Evolutionary conservation across 2,888 invertebrate species (phyloP).

Genomic region (Charanyca ferruginea): DNA sequence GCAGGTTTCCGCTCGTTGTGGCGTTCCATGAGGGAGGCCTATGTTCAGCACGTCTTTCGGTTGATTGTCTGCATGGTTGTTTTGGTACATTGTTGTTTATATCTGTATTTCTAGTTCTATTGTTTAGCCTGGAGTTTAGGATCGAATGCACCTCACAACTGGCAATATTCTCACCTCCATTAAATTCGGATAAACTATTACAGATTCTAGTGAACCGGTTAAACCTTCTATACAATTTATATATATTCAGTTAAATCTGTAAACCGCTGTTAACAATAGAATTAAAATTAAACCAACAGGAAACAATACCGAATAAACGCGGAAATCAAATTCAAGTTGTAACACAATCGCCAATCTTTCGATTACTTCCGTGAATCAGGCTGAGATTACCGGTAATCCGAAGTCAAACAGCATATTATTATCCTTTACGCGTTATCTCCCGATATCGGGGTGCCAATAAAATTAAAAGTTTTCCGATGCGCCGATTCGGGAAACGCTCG

Average conservation of each 20-base stretch:
- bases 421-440: conserved; percentile 64
- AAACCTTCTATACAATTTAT: no score
- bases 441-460: conserved; percentile 69
- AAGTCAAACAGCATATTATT: conserved; percentile 67
- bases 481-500: conserved; percentile 30
- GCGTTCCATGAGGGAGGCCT: no score
- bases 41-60: no score
- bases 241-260: neutral
- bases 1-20: no score
- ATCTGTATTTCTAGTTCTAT: neutral
- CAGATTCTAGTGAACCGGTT: neutral
- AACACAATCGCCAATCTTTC: conserved; percentile 37
- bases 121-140: neutral
- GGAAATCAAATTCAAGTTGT: conserved; percentile 31
- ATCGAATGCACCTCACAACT: conserved; percentile 6
- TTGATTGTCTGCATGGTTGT: no score
- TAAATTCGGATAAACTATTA: conserved; percentile 1
- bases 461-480: conserved; percentile 74
- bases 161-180: conserved; percentile 10
- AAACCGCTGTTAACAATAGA: neutral
- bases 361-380: conserved; percentile 62
- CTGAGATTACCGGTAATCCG: conserved; percentile 68
- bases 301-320: neutral
- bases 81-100: no score
- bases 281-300: neutral